Conservation (phyloP, 2,113 vertebrate species). For the Pygathrix nemaeus region DNA sequence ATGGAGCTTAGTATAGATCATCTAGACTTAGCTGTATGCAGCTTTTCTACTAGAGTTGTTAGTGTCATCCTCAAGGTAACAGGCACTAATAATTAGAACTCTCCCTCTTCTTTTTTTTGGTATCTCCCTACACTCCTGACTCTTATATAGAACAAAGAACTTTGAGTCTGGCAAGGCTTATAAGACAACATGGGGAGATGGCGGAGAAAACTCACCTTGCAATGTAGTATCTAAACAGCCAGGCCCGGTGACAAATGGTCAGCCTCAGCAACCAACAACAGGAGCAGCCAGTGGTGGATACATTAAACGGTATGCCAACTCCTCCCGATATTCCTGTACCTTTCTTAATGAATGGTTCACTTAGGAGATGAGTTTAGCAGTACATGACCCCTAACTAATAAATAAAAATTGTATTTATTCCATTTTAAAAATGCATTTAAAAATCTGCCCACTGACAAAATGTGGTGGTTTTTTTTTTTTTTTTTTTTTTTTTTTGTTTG, state of each 20-base stretch:
- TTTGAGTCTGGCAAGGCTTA: constrained; percentile 92
- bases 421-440: background rate
- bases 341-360: background rate
- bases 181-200: constrained; percentile 91
- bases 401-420: constrained; percentile 13
- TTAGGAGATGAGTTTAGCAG: background rate
- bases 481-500: too few relatives aligned
- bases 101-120: background rate
- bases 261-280: constrained; percentile 83
- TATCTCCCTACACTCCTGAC: constrained; percentile 18
- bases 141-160: constrained; percentile 87
- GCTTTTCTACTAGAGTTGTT: background rate
- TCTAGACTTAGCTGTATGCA: constrained; percentile 5
- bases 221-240: constrained; percentile 91
- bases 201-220: constrained; percentile 80
- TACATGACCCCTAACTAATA: background rate
- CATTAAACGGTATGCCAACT: constrained; percentile 86
- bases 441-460: background rate
- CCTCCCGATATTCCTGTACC: background rate
- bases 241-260: constrained; percentile 82
- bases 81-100: constrained; percentile 28
- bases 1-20: background rate
- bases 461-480: too few relatives aligned
- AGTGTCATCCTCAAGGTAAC: background rate
- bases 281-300: constrained; percentile 85